Percentiles rank a stretch among this genome's conserved stretches.
phyloP scores from a whole-genome alignment of 2,888 invertebrate species.

The Mechanitis mazaeus region DNA sequence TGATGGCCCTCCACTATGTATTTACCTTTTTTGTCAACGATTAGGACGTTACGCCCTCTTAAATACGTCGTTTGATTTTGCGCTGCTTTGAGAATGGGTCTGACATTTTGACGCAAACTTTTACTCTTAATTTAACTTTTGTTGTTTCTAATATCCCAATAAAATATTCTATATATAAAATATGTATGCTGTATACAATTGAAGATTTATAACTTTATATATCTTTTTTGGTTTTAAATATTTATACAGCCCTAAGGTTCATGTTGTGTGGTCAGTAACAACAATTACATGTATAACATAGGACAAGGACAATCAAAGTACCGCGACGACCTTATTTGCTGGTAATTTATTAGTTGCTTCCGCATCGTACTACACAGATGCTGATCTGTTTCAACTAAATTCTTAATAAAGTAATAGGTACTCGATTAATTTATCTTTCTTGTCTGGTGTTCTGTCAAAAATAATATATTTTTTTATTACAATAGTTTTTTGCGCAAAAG shows the following conservation, averaged over 20 bases:
- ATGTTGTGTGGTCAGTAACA: background rate
- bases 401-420: background rate
- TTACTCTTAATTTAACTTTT: background rate
- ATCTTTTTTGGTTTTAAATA: too few species aligned
- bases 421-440: background rate
- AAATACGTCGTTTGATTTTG: constrained; percentile 3
- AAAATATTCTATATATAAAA: too few species aligned
- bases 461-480: background rate
- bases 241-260: too few species aligned
- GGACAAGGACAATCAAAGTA: constrained; percentile 7
- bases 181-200: too few species aligned
- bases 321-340: constrained; percentile 2
- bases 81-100: background rate
- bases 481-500: too few species aligned
- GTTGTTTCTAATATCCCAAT: background rate
- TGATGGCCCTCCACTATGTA: constrained; percentile 24
- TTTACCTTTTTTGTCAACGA: constrained; percentile 21
- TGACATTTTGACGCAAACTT: constrained; percentile 1
- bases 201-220: too few species aligned
- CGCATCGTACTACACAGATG: background rate
- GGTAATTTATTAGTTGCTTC: constrained; percentile 2
- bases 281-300: background rate
- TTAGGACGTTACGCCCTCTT: constrained; percentile 8
- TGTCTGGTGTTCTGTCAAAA: background rate
- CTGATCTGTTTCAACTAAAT: constrained; percentile 1